A percentile compares a stretch with the other conserved stretches of the same genome.
Evolutionary conservation across 2,888 invertebrate species (phyloP).

Genomic region (Orchestes rusci): DNA sequence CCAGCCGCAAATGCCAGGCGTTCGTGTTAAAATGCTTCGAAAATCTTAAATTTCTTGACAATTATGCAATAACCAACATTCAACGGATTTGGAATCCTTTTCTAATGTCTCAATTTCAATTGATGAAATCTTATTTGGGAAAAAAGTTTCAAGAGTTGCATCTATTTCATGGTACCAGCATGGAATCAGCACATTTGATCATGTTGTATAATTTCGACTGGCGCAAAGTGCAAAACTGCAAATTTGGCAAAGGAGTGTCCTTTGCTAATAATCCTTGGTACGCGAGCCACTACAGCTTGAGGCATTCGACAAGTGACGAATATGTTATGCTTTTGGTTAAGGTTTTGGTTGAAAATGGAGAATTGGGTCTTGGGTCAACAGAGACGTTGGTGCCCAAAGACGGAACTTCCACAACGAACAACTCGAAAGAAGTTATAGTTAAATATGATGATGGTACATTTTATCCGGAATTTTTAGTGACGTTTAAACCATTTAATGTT

Average conservation of each 20-base stretch:
- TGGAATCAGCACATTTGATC: no score
- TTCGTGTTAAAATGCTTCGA: no score
- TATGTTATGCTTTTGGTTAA: conserved; percentile 21
- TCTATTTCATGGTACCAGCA: conserved; percentile 7
- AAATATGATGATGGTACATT: conserved; percentile 20
- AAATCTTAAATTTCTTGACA: no score
- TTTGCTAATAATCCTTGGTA: conserved; percentile 8
- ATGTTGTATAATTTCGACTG: conserved; percentile 8
- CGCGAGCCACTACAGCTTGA: conserved; percentile 9
- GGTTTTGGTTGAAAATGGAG: conserved; percentile 17
- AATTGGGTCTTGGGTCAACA: neutral
- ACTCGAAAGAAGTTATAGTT: conserved; percentile 12
- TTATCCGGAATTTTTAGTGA: conserved; percentile 13
- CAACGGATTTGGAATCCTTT: no score
- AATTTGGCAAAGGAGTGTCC: conserved; percentile 5
- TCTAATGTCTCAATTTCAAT: no score
- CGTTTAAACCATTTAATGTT: no score
- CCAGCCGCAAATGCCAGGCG: no score
- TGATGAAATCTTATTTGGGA: no score
- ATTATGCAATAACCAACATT: no score
- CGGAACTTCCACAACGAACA: conserved; percentile 7
- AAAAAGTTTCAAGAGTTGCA: neutral
- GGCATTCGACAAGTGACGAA: no score
- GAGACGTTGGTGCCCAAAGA: neutral
- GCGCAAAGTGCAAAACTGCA: conserved; percentile 4